Evolutionary conservation across 2,888 invertebrate genomes (phyloP), one percentile per base, ranked within the genome.

Genomic region (Drosophila anomelani): DNA sequence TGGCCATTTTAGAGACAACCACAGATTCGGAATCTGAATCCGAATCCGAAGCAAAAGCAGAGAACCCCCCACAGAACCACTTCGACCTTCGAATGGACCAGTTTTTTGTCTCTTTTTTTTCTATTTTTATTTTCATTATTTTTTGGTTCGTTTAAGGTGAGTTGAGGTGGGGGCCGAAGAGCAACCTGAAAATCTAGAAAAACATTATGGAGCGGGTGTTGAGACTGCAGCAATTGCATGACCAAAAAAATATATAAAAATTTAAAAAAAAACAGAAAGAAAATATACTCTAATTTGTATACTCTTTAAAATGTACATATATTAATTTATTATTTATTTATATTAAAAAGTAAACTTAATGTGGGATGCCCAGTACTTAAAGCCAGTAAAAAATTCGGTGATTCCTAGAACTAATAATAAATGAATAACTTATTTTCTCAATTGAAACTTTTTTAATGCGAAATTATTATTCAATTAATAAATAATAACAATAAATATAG

Each of bases 1-100:
- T 44, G 80, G 60, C 64, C 49, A 51, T 59, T 59, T 47, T 13
- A 38, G 54, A 68, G 41, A 56, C 34, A 34, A 34, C 29, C 54
- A 46, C 68, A 56, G 62, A 47, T 26, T 20, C 29, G 13, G 12
- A 26, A 39, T 26, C 32, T 36, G 39, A 8, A 38, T 2, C 34
- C 4, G 20, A 53, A 32, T 41, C 57, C 20, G 13, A 54, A 54
- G 8, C 36, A 46, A 29, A 36, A 46, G 9, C 36, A 32, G 17
- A 47, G 10, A 68, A n/a, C n/a, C n/a, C 43, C 66, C 29, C 38
- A 54, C 38, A 54, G 56, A 47, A 43, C 70, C 34, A 36, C 53
- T 38, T 34, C 75, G 84, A 80, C 84, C 84, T 86, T 83, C 79
- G 69, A 34, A 47, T 62, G 79, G 79, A 83, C 86, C 86, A 72